Conservation (phyloP, 2,888 invertebrate species). For the Camptogramma bilineatum region DNA sequence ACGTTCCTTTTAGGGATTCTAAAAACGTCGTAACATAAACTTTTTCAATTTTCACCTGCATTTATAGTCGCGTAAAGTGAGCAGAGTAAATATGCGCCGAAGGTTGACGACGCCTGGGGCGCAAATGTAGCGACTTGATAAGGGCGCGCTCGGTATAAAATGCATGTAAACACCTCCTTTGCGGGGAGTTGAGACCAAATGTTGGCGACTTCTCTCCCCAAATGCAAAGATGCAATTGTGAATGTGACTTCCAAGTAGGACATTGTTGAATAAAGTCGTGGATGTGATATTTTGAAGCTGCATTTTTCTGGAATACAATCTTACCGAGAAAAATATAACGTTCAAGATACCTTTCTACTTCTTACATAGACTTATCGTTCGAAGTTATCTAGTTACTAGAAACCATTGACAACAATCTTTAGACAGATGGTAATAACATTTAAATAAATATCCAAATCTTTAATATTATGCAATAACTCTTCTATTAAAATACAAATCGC, state of each 20-base stretch:
- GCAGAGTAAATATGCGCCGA: slow-evolving; percentile 75
- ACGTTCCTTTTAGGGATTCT: slow-evolving; percentile 69
- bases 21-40: slow-evolving; percentile 80
- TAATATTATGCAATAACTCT: no score
- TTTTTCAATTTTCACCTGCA: slow-evolving; percentile 84
- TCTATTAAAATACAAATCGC: no score
- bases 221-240: slow-evolving; percentile 30
- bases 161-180: slow-evolving; percentile 80
- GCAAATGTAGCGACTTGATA: slow-evolving; percentile 77
- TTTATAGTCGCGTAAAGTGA: slow-evolving; percentile 77
- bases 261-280: slow-evolving; percentile 32
- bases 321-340: background rate
- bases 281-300: slow-evolving; percentile 19
- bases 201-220: slow-evolving; percentile 64
- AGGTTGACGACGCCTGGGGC: slow-evolving; percentile 76
- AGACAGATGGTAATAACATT: no score
- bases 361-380: no score
- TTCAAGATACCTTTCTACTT: no score
- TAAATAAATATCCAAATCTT: no score
- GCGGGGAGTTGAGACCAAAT: slow-evolving; percentile 64
- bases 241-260: slow-evolving; percentile 28
- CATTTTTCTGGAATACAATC: background rate
- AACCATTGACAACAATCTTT: no score
- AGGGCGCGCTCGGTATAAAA: slow-evolving; percentile 71
- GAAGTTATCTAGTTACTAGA: no score